Evolutionary conservation across 2,797 vertebrate genomes (phyloP), one percentile per base, ranked within the genome.

Genomic region (Acipenser ruthenus): DNA sequence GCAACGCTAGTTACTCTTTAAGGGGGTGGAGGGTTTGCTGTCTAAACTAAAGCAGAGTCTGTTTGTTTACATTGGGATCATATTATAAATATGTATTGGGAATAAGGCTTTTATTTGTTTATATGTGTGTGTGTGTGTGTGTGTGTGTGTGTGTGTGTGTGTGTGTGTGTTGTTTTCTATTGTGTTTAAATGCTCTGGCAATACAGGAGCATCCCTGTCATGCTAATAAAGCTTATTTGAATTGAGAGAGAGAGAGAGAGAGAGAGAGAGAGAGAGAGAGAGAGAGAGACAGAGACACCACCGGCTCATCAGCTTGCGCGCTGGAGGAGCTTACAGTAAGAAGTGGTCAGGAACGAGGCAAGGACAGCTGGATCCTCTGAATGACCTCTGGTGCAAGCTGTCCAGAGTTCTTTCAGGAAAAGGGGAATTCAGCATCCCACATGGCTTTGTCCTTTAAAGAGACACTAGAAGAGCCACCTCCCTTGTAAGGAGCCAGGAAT

Each of bases 331-430:
- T 89, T 88, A 87, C 80, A 74, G 79, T 80, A 81, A 84, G 15
- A 18, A 18, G 79, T 80, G 88, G 88, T 88, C 84, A 75, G 77
- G 77, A 81, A 83, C 86, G 88, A 88, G 86, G 86, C 79, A 83
- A 82, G 82, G 80, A 82, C 69, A 60, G 62, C 63, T 63, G 72
- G 78, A 11, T 52, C 51, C 51, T 52, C 50, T 52, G 50, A 52
- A 52, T 2, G 50, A 52, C 50, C 50, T 7, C 7, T 52, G 50
- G 50, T 7, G 50, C 50, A 1, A 52, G 10, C 50, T 52, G 50
- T 18, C 15, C 15, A 37, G 23, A 37, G 23, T 37, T 23, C 23
- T 37, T 3, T 3, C 4, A 4, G 23, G 23, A 37, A 53, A 53
- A 53, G 51, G 51, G 51, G 8, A 53, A 12, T 53, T 8, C 51